These are phyloP conservation scores for Drosophila demipolita DNA, from an alignment of 2,888 invertebrate genomes.

Conservation along the genomic window DNA sequence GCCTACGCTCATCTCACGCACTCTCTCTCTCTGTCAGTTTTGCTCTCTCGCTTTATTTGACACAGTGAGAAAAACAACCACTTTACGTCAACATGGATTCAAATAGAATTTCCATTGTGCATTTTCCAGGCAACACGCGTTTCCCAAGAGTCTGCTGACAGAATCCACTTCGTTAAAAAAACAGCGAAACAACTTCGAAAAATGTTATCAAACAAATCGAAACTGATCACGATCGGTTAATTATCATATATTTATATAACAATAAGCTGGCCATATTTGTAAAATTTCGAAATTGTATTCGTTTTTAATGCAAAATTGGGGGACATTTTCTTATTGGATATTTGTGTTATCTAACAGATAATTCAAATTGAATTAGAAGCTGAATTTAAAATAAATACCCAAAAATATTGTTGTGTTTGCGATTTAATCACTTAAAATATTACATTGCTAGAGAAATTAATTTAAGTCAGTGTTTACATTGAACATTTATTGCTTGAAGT, in stretches of 20 bases:
- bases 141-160: constrained; percentile 8
- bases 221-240: constrained; percentile 1
- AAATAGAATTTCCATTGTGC: constrained; percentile 56
- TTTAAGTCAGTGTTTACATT: constrained; percentile 23
- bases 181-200: neutral
- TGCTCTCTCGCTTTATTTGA: constrained; percentile 11
- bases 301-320: neutral
- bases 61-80: constrained; percentile 67
- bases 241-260: neutral
- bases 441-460: constrained; percentile 21
- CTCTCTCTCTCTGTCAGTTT: constrained; percentile 20
- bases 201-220: constrained; percentile 6
- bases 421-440: constrained; percentile 35
- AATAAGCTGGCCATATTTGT: neutral
- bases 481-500: constrained; percentile 40
- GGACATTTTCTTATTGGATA: neutral
- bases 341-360: neutral
- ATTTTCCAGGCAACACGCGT: constrained; percentile 58
- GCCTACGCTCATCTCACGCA: constrained; percentile 13
- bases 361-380: neutral
- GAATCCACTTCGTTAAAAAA: neutral
- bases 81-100: constrained; percentile 60
- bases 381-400: neutral
- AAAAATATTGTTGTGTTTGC: constrained; percentile 37
- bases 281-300: neutral